A percentile compares a stretch with the other conserved stretches of the same genome.
Conservation (phyloP, 2,888 invertebrate species). For the Malthinus seriepunctatus region DNA sequence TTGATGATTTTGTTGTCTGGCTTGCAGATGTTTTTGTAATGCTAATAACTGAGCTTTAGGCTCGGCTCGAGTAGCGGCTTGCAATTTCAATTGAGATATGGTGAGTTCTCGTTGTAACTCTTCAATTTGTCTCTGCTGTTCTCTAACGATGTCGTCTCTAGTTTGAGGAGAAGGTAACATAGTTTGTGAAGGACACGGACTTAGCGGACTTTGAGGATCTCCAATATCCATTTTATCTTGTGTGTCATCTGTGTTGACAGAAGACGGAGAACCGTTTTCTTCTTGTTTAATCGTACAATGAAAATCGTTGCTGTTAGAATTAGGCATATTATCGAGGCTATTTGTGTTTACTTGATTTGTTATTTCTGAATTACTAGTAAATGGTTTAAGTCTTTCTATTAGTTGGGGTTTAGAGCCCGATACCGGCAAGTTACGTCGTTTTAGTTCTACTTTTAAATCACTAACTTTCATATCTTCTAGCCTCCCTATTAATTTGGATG, state of each 20-base stretch:
- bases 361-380: slow-evolving; percentile 49
- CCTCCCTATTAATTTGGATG: slow-evolving; percentile 62
- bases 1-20: slow-evolving; percentile 60
- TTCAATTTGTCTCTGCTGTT: slow-evolving; percentile 86
- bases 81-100: slow-evolving; percentile 76
- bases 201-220: slow-evolving; percentile 55
- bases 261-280: slow-evolving; percentile 47
- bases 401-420: slow-evolving; percentile 96
- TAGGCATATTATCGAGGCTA: slow-evolving; percentile 22
- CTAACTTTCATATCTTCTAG: slow-evolving; percentile 96
- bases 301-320: slow-evolving; percentile 37
- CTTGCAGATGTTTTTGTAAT: slow-evolving; percentile 50
- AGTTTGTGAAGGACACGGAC: slow-evolving; percentile 31
- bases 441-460: slow-evolving; percentile 91
- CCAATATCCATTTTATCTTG: slow-evolving; percentile 54
- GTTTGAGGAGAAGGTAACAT: slow-evolving; percentile 24
- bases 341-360: slow-evolving; percentile 15
- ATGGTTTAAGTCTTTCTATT: slow-evolving; percentile 86
- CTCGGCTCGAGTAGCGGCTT: slow-evolving; percentile 59
- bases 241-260: slow-evolving; percentile 40
- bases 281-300: slow-evolving; percentile 57
- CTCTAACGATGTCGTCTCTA: slow-evolving; percentile 75
- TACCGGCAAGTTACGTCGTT: slow-evolving; percentile 90
- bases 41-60: slow-evolving; percentile 49
- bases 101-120: slow-evolving; percentile 82